Percentiles rank a stretch among this genome's conserved stretches.
phyloP scores from a whole-genome alignment of 1,140 invertebrate species.

The Drosophila santomea region DNA sequence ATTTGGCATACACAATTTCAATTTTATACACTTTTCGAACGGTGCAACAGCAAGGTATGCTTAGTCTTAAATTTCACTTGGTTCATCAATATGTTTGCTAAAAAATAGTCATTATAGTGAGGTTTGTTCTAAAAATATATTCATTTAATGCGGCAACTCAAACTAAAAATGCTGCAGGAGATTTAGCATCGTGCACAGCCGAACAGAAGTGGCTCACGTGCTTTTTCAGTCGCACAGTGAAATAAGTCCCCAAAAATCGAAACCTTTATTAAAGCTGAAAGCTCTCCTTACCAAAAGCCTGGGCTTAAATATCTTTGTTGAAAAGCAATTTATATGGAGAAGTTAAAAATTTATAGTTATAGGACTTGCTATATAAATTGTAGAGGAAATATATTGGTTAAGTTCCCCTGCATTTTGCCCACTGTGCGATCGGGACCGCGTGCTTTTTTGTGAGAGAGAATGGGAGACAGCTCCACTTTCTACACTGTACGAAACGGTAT shows the following conservation, averaged over 20 bases:
- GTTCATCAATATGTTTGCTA: constrained; percentile 14
- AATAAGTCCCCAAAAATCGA: too few relatives aligned
- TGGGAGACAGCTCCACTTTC: not conserved
- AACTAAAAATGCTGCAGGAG: not conserved
- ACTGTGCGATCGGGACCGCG: constrained; percentile 12
- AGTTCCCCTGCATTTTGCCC: not conserved
- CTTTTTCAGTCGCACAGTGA: constrained; percentile 1
- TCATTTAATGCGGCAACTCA: not conserved
- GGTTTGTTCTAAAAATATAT: not conserved
- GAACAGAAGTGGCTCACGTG: constrained; percentile 9
- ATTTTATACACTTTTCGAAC: not conserved
- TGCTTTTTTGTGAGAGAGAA: constrained; percentile 2
- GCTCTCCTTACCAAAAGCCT: too few relatives aligned
- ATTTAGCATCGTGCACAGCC: not conserved
- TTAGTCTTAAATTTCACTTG: constrained; percentile 7
- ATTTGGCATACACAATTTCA: not conserved
- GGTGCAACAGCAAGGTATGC: constrained; percentile 1
- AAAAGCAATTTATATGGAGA: not conserved
- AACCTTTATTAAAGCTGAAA: too few relatives aligned
- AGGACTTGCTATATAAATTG: too few relatives aligned
- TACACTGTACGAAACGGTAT: not conserved
- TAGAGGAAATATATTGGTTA: too few relatives aligned
- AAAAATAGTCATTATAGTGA: not conserved
- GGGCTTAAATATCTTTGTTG: not conserved
- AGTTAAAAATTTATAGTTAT: not conserved